phyloP scores from a whole-genome alignment of 2,888 invertebrate genomes.

The Galeruca laticollis region DNA sequence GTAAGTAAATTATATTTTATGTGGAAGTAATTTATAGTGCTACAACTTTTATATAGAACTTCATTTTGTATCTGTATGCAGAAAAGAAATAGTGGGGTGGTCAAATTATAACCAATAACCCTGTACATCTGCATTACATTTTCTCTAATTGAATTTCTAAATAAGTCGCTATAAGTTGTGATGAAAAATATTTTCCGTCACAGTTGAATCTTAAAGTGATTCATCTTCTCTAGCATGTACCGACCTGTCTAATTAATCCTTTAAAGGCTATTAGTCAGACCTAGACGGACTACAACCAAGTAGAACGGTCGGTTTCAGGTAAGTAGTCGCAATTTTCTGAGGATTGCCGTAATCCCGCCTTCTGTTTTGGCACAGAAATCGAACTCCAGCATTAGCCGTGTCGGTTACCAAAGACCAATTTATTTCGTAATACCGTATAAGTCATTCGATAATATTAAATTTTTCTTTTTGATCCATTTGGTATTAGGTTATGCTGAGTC shows the following conservation, averaged over 20 bases:
- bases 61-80: no score
- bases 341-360: constrained; percentile 2
- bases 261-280: constrained; percentile 8
- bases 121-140: no score
- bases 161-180: no score
- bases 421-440: neutral
- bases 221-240: neutral
- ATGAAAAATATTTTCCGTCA: neutral
- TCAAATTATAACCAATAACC: no score
- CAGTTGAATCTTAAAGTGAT: neutral
- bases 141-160: no score
- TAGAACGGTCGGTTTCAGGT: constrained; percentile 13
- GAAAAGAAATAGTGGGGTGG: no score
- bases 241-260: constrained; percentile 16
- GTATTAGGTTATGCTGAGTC: no score
- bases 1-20: no score
- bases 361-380: neutral
- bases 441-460: no score
- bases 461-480: no score
- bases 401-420: neutral
- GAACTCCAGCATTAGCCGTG: neutral
- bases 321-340: constrained; percentile 20
- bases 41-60: no score
- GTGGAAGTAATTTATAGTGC: no score
- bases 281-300: constrained; percentile 5